phyloP scores from a whole-genome alignment of 2,113 vertebrate genomes.

The Arenaria interpres region DNA sequence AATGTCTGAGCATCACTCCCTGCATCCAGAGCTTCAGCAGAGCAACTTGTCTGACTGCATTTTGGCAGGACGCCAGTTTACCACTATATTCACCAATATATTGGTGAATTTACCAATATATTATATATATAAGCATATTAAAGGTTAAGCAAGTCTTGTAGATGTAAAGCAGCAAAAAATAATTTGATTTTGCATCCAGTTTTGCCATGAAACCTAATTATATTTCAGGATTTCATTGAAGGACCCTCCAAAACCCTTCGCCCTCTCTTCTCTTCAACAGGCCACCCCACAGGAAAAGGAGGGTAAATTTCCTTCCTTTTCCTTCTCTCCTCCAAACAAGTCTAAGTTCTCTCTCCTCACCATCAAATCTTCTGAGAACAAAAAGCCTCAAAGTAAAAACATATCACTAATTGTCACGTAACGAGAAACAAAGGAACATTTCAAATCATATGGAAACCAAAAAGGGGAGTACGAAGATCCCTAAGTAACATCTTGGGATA shows the following conservation, averaged over 20 bases:
- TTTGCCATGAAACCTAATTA: not conserved
- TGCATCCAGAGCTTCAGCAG: not conserved
- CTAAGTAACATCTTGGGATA: not conserved
- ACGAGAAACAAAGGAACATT: not conserved
- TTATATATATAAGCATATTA: not conserved
- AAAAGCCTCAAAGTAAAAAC: not conserved
- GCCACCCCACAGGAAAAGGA: not conserved
- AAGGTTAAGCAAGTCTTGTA: not conserved
- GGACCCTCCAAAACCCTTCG: accelerated
- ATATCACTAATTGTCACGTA: not conserved
- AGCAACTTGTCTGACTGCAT: not conserved
- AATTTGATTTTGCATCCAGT: not conserved
- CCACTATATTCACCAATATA: not conserved
- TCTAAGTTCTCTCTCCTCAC: not conserved
- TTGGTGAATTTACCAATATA: no score
- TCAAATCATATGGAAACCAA: not conserved
- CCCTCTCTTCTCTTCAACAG: not conserved
- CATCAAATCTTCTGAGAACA: not conserved
- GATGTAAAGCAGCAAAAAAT: not conserved
- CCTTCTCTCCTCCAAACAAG: not conserved
- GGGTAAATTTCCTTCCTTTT: not conserved
- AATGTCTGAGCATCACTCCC: not conserved
- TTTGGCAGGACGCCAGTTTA: not conserved
- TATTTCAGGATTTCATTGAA: not conserved
- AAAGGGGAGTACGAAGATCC: not conserved